These are phyloP conservation scores for Zophobas morio DNA, from an alignment of 1,140 invertebrate species.

Conservation along the genomic window DNA sequence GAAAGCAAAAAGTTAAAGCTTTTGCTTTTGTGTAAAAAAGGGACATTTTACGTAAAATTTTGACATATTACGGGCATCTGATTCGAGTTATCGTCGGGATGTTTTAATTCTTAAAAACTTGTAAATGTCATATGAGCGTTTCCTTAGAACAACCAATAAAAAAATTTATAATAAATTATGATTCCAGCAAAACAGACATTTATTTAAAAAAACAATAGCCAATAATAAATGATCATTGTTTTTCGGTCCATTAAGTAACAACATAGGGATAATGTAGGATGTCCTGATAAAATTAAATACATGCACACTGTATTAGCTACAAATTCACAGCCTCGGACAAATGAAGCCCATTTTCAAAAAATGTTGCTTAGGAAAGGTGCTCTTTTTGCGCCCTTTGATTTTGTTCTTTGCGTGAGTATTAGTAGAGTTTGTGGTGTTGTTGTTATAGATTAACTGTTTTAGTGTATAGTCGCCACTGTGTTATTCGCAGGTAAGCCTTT, in stretches of 20 bases:
- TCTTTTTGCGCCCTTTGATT: neutral
- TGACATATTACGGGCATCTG: too few relatives aligned
- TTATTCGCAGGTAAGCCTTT: neutral
- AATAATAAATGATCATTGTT: conserved; percentile 25
- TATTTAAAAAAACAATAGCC: neutral
- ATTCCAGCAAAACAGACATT: too few relatives aligned
- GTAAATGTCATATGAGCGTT: too few relatives aligned
- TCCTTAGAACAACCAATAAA: too few relatives aligned
- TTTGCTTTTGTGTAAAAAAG: too few relatives aligned
- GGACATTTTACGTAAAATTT: too few relatives aligned
- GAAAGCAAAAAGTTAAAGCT: too few relatives aligned
- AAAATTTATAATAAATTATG: too few relatives aligned
- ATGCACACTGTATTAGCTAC: conserved; percentile 2
- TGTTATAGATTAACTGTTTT: neutral
- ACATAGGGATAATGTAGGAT: conserved; percentile 4
- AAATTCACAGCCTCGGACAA: neutral
- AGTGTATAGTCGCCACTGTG: neutral
- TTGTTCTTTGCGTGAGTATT: conserved; percentile 21
- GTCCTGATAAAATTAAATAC: conserved; percentile 20
- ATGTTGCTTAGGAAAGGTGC: neutral
- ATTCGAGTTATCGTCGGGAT: too few relatives aligned
- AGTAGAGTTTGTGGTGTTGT: too few relatives aligned
- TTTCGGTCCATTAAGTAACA: conserved; percentile 22
- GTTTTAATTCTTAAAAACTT: too few relatives aligned
- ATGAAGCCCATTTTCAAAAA: conserved; percentile 2